phyloP scores from a whole-genome alignment of 2,113 vertebrate species.

The Sinocyclocheilus anshuiensis region DNA sequence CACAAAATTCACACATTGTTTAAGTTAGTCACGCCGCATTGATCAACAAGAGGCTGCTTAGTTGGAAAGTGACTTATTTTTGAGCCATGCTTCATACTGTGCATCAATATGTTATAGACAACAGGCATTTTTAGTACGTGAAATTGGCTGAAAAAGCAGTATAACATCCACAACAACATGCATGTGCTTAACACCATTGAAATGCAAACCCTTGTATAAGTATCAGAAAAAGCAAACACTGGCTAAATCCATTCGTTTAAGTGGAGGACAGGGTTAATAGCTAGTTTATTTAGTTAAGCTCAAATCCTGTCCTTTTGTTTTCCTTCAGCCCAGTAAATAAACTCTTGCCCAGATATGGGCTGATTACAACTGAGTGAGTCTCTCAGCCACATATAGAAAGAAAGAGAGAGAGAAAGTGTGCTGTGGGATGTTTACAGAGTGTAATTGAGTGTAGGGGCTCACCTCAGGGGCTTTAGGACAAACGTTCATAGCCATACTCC shows the following conservation, averaged over 20 bases:
- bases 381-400: conserved; percentile 18
- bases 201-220: neutral
- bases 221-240: conserved; percentile 42
- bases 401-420: conserved; percentile 24
- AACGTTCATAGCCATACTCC: conserved; percentile 6
- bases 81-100: neutral
- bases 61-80: neutral
- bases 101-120: neutral
- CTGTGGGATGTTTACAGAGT: conserved; percentile 43
- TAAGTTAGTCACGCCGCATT: neutral
- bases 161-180: conserved; percentile 22
- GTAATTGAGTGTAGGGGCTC: conserved; percentile 40
- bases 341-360: conserved; percentile 37
- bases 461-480: conserved; percentile 25
- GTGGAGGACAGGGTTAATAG: conserved; percentile 55
- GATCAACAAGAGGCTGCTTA: neutral
- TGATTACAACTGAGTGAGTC: conserved; percentile 50
- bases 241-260: conserved; percentile 54
- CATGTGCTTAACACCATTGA: conserved; percentile 10
- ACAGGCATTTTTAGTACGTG: neutral
- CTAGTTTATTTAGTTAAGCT: conserved; percentile 56
- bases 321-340: conserved; percentile 52
- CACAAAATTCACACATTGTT: neutral
- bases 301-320: conserved; percentile 49
- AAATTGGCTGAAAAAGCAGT: neutral